Evolutionary conservation across 1,140 invertebrate species (phyloP), one percentile per base, ranked within the genome.

Genomic region (Anoplophora glabripennis): DNA sequence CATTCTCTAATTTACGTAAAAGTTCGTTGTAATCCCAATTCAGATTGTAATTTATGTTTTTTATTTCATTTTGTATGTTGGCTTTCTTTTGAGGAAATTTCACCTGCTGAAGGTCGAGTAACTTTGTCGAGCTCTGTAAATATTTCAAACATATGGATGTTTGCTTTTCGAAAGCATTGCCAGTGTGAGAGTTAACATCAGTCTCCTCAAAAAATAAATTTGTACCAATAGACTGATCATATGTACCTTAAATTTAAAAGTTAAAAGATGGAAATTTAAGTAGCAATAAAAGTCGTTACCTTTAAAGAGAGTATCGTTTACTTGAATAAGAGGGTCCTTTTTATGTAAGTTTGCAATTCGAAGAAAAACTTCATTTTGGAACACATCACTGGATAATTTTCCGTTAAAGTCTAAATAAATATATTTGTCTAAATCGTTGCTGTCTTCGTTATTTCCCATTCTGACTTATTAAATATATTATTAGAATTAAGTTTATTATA

Each of bases 151-250:
- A 46, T 17, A 57, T 59, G n/a, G 49, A 12, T n/a, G n/a, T 35
- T 46, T 47, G 17, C 38, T 65, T 53, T 14, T 57, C 34, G 45
- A 67, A 68, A 10, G 60, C 49, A 55, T 61, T 46, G 38, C 34
- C 46, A n/a, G 5, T 10, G 41, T 9, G 15, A 11, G 58, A 11
- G 9, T 53, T 3, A 60, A 41, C n/a, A 11, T 34, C 7, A 17
- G 38, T 41, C 33, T 57, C 51, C 40, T 65, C 49, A 14, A 71
- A 69, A 61, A 65, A 69, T 36, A 71, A 40, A 54, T 71, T 71
- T 14, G 69, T 69, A 7, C 69, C 69, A 9, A 69, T 45, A 15
- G 60, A 46, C 35, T 65, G 37, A 8, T 65, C 57, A 52, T 63
- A 68, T 21, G 48, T 48, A 18, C 68, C 68, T 70, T 47, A 15